Evolutionary conservation across 2,113 vertebrate species (phyloP).

Genomic region (Channa maculata): DNA sequence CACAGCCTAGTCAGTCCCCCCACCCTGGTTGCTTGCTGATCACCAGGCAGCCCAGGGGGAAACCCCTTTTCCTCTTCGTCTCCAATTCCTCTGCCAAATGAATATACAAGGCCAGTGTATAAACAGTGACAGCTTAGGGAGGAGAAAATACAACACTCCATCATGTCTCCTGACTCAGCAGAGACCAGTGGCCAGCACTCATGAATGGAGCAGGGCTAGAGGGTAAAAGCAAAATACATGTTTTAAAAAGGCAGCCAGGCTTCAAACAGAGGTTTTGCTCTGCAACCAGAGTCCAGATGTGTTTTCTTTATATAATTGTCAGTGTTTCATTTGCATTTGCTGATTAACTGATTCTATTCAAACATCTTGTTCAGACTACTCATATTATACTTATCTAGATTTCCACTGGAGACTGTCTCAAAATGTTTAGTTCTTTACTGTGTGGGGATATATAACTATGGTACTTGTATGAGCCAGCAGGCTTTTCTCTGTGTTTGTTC

Average conservation of each 20-base stretch:
- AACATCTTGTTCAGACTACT: no score
- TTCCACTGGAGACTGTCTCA: no score
- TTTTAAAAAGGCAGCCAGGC: slow-evolving; percentile 12
- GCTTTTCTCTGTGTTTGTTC: no score
- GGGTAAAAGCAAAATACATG: neutral
- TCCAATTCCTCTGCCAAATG: slow-evolving; percentile 28
- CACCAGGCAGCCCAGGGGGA: slow-evolving; percentile 41
- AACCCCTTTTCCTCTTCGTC: slow-evolving; percentile 36
- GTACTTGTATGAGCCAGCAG: no score
- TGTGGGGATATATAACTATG: no score
- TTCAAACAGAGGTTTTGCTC: slow-evolving; percentile 24
- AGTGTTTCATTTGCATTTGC: neutral
- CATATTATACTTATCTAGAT: no score
- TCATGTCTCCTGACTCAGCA: slow-evolving; percentile 47
- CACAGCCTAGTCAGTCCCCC: neutral
- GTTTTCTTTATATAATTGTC: slow-evolving; percentile 11
- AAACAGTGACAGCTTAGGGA: slow-evolving; percentile 24
- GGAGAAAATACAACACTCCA: slow-evolving; percentile 24
- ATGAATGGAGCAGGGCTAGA: slow-evolving; percentile 27
- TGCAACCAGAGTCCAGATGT: slow-evolving; percentile 1
- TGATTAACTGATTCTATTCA: no score
- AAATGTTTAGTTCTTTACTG: no score
- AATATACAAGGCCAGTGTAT: slow-evolving; percentile 45
- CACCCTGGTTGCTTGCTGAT: neutral
- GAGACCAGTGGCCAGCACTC: slow-evolving; percentile 14